phyloP scores from a whole-genome alignment of 2,113 vertebrate genomes.

The Scalopus aquaticus region DNA sequence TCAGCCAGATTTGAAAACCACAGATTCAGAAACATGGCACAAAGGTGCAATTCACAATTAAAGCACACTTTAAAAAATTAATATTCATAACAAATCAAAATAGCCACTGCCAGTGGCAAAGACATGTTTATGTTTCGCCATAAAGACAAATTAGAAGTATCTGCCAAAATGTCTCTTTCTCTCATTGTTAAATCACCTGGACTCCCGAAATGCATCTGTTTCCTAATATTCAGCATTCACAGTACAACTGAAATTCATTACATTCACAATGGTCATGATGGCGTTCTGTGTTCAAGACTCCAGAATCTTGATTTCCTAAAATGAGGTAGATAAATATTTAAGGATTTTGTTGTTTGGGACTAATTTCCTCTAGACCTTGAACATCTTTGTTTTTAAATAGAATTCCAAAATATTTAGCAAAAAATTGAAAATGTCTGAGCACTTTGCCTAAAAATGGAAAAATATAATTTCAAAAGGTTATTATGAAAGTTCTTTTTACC shows the following conservation, averaged over 20 bases:
- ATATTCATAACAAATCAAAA: conserved; percentile 63
- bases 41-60: conserved; percentile 51
- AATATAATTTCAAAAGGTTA: conserved; percentile 67
- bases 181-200: neutral
- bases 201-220: conserved; percentile 40
- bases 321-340: conserved; percentile 82
- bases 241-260: conserved; percentile 49
- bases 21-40: conserved; percentile 31
- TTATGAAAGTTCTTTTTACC: conserved; percentile 65
- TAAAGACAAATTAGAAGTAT: conserved; percentile 38
- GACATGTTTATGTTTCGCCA: neutral
- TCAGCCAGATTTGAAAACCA: conserved; percentile 31
- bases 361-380: conserved; percentile 57
- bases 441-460: conserved; percentile 61
- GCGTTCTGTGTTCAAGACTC: conserved; percentile 39
- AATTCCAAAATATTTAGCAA: conserved; percentile 73
- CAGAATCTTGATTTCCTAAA: conserved; percentile 9
- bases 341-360: conserved; percentile 50
- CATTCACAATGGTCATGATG: conserved; percentile 65
- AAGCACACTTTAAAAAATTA: conserved; percentile 11
- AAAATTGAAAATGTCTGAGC: conserved; percentile 56
- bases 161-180: conserved; percentile 46
- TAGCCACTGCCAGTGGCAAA: neutral
- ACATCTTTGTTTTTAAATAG: neutral
- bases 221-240: conserved; percentile 50